Base-by-base conservation (phyloP, 2,888 invertebrate species). In the Tenthredo distinguenda region DNA sequence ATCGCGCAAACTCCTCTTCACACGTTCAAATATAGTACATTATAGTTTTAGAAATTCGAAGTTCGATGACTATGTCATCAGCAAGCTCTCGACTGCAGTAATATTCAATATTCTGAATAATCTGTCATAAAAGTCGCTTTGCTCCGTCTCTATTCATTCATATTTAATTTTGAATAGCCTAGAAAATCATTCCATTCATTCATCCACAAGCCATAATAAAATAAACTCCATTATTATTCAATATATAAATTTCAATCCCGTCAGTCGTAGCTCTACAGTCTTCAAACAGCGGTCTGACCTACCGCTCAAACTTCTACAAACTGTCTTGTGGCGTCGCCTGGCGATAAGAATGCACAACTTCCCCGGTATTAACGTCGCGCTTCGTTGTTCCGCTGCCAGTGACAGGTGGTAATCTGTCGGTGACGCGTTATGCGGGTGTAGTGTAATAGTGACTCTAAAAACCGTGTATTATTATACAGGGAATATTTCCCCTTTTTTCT, bases 31-130 rank as follows among this genome's bases (percentile, higher is more conserved):
- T 55, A 55, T 55, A 55, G 55, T 55, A n/a, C 55, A 55, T 55
- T 68, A 68, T 68, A 68, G 68, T 34, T 68, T 68, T 34, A 68
- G 68, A 68, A 62, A 55, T n/a, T 68, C 31, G 6, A 68, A 68
- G 68, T 62, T 21, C n/a, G 62, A 62, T 62, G 62, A 21, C 21
- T 62, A 26, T 26, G n/a, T 62, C 26, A 21, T 21, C 10, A 62
- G 43, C 43, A 47, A 47, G 12, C 43, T 47, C 62, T 5, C 9
- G n/a, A 62, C 21, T 12, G 12, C 10, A 37, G 43, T 43, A 9
- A 26, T 31, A 31, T 65, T 2, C 15, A 65, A 1, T 31, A 31
- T 6, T 15, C 12, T 3, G 15, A 31, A 47, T 47, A 15, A 47
- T 47, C 47, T 15, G 15, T 43, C 0, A 10, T 10, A 43, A 43